Evolutionary conservation across 2,113 vertebrate species (phyloP).

Genomic region (Notiomystis cincta): DNA sequence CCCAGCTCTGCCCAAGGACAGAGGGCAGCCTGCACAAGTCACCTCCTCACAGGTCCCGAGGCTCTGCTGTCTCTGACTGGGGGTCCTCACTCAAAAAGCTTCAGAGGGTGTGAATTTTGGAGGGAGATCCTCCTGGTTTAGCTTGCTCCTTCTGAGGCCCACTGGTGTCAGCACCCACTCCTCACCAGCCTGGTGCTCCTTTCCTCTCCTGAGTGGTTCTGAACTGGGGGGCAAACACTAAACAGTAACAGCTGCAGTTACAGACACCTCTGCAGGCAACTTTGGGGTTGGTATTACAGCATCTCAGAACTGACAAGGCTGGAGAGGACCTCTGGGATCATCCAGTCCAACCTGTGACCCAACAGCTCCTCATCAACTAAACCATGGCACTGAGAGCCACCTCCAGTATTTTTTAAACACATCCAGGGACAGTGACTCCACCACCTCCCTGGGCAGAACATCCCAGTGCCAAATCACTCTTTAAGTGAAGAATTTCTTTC

Average conservation of each 20-base stretch:
- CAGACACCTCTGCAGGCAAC: constrained; percentile 64
- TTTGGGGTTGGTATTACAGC: too few relatives aligned
- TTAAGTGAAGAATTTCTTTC: too few relatives aligned
- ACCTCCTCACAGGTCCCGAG: not conserved
- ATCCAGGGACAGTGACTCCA: too few relatives aligned
- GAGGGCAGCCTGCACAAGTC: not conserved
- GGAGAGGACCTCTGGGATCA: too few relatives aligned
- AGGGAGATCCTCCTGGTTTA: not conserved
- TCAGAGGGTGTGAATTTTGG: not conserved
- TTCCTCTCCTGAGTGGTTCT: not conserved
- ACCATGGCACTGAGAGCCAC: too few relatives aligned
- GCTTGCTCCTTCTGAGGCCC: not conserved
- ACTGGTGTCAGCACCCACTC: not conserved
- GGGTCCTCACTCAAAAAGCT: not conserved
- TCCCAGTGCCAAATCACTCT: too few relatives aligned
- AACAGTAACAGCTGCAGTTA: not conserved
- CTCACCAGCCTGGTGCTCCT: not conserved
- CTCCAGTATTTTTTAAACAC: too few relatives aligned
- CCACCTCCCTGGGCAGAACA: too few relatives aligned
- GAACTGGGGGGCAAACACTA: not conserved
- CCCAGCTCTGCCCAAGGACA: not conserved
- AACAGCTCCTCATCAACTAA: too few relatives aligned
- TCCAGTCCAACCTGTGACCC: too few relatives aligned
- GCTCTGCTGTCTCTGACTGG: not conserved
- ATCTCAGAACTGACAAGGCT: too few relatives aligned